Conservation (phyloP, 2,797 vertebrate genomes). For the Linurgus olivaceus region DNA sequence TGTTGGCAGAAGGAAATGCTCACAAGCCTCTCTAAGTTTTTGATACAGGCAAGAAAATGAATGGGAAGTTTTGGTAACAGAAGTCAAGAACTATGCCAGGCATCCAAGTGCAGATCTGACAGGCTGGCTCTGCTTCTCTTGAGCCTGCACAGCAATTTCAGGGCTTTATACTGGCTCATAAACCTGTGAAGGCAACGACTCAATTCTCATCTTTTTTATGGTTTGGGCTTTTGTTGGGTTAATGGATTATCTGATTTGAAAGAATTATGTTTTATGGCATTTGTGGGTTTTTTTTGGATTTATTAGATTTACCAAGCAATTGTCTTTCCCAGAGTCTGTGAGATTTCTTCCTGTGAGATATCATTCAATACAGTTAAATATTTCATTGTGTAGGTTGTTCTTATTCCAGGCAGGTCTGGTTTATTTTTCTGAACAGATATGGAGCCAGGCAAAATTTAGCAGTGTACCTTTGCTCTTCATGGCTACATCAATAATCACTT, state of each 20-base stretch:
- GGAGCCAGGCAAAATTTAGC: neutral
- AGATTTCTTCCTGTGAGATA: neutral
- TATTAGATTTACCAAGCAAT: neutral
- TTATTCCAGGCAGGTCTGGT: neutral
- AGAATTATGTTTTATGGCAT: neutral
- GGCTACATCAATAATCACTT: neutral
- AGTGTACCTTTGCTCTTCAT: neutral
- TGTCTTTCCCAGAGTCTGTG: neutral
- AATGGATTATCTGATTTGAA: neutral
- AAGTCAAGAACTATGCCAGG: neutral
- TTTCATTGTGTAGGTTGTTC: neutral
- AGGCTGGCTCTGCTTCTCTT: neutral
- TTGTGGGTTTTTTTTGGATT: neutral
- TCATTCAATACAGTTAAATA: neutral
- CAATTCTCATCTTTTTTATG: neutral
- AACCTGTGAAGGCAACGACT: neutral
- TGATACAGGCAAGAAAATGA: neutral
- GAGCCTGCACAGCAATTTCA: neutral
- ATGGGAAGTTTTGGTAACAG: neutral
- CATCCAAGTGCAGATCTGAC: neutral
- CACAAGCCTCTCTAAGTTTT: neutral
- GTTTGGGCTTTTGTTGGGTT: neutral
- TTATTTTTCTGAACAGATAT: neutral
- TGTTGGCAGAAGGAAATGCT: neutral
- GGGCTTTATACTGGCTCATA: neutral